Percentiles rank a stretch among this genome's conserved stretches.
Evolutionary conservation across 2,888 invertebrate species (phyloP).

Genomic region (Kryphioiulus occultus): DNA sequence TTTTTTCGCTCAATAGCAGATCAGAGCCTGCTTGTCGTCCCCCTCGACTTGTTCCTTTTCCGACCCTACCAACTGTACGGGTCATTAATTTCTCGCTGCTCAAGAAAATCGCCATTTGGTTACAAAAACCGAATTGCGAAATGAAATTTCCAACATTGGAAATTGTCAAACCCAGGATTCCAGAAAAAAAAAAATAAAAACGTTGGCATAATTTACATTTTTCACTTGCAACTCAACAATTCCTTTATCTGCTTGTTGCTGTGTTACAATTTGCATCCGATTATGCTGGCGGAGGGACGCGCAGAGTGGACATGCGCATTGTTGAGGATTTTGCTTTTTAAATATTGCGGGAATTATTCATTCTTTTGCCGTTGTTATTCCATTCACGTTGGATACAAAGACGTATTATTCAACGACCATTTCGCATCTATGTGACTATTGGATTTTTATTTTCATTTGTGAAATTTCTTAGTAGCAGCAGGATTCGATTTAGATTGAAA

Average conservation of each 20-base stretch:
- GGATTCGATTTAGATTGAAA: background rate
- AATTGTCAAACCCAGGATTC: background rate
- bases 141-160: background rate
- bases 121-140: background rate
- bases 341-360: slow-evolving; percentile 12
- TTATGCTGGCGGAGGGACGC: background rate
- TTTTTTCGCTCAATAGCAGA: background rate
- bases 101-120: slow-evolving; percentile 35
- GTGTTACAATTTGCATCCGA: background rate
- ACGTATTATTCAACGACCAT: background rate
- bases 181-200: background rate
- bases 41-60: background rate
- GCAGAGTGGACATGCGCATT: slow-evolving; percentile 6
- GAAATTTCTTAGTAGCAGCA: background rate
- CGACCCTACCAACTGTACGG: background rate
- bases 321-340: background rate
- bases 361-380: slow-evolving; percentile 5
- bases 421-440: background rate
- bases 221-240: background rate
- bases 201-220: slow-evolving; percentile 7
- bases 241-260: slow-evolving; percentile 20
- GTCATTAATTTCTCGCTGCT: slow-evolving; percentile 9
- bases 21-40: background rate
- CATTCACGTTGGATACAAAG: background rate
- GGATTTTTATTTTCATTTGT: slow-evolving; percentile 27